These are phyloP conservation scores for Cordilura impudica DNA, from an alignment of 2,888 invertebrate genomes.

Conservation along the genomic window DNA sequence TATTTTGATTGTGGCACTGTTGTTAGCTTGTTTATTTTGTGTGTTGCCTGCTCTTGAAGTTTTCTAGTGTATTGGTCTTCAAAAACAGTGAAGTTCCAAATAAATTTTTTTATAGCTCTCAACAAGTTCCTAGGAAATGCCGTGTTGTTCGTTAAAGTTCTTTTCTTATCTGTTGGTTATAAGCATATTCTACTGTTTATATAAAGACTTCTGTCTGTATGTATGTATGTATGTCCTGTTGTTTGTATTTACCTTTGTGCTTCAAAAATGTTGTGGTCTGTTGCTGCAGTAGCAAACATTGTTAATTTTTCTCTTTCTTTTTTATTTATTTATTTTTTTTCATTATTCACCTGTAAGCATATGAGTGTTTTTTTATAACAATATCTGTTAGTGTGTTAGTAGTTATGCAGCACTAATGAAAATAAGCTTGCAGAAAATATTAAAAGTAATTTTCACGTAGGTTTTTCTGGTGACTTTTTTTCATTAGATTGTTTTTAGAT, in stretches of 20 bases:
- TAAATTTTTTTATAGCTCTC: no score
- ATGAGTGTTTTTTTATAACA: conserved; percentile 6
- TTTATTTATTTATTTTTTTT: conserved; percentile 14
- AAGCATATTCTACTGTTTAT: neutral
- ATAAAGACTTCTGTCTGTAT: neutral
- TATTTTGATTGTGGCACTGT: conserved; percentile 33
- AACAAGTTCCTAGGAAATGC: no score
- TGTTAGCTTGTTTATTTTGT: conserved; percentile 40
- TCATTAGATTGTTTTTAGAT: conserved; percentile 38
- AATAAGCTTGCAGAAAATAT: conserved; percentile 37
- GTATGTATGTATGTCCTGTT: neutral
- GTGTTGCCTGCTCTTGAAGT: conserved; percentile 40
- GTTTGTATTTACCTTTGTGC: conserved; percentile 20
- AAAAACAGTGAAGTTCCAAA: no score
- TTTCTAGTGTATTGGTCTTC: neutral
- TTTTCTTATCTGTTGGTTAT: neutral
- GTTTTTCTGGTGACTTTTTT: conserved; percentile 7
- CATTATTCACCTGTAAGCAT: conserved; percentile 12
- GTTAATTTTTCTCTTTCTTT: conserved; percentile 44
- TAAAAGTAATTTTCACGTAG: conserved; percentile 38
- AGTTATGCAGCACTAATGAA: conserved; percentile 22
- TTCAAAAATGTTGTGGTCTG: conserved; percentile 42
- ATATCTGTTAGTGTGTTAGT: conserved; percentile 43
- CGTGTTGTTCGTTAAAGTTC: neutral
- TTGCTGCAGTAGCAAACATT: conserved; percentile 37